Conservation (phyloP, 1,140 invertebrate species). For the Steinernema khuongi region DNA sequence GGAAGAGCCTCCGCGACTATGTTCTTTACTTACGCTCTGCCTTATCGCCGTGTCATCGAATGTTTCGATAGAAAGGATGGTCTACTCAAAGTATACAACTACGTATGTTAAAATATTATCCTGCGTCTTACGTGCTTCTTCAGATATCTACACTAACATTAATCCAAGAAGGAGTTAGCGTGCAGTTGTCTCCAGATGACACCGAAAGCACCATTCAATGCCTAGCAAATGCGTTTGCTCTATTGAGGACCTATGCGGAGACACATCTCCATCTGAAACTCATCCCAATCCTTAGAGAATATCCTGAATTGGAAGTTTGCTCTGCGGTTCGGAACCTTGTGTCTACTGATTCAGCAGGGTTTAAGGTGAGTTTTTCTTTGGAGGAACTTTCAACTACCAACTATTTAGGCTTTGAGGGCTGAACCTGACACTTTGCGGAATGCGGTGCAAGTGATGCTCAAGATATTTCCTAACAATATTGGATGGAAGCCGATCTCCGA, state of each 20-base stretch:
- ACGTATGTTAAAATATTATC: slow-evolving; percentile 63
- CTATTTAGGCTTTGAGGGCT: background rate
- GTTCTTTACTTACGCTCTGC: slow-evolving; percentile 80
- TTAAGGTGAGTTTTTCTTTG: background rate
- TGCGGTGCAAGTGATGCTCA: background rate
- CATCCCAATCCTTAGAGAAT: background rate
- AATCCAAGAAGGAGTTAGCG: slow-evolving; percentile 6
- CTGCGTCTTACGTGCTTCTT: background rate
- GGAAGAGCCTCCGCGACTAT: slow-evolving; percentile 90
- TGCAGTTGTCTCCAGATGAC: slow-evolving; percentile 22
- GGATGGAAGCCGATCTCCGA: background rate
- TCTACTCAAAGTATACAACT: slow-evolving; percentile 82
- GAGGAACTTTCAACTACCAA: background rate
- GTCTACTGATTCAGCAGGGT: background rate
- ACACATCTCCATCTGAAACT: slow-evolving; percentile 76
- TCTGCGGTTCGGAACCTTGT: background rate
- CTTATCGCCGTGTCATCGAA: slow-evolving; percentile 81
- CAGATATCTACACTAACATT: slow-evolving; percentile 32
- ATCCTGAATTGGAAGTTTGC: background rate
- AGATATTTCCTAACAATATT: background rate
- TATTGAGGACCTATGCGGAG: slow-evolving; percentile 66
- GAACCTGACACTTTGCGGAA: background rate
- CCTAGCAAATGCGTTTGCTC: slow-evolving; percentile 11
- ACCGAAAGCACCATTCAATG: slow-evolving; percentile 31
- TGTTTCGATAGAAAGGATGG: slow-evolving; percentile 88